phyloP scores from a whole-genome alignment of 37 sponge, comb jelly and placozoan species.

The Bolinopsis microptera region DNA sequence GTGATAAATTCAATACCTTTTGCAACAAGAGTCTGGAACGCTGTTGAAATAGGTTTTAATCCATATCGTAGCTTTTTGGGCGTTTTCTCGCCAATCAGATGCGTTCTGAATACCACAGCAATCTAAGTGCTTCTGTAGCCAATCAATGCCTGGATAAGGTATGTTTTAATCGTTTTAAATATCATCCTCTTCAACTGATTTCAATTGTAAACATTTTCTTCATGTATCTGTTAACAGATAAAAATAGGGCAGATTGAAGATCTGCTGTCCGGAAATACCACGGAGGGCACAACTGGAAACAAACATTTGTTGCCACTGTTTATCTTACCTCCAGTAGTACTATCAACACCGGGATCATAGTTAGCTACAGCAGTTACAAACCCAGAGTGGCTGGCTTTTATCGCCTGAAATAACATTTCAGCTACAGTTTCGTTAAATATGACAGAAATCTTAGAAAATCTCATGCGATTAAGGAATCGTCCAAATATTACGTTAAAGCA shows the following conservation, averaged over 20 bases:
- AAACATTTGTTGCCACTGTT: no score
- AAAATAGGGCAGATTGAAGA: no score
- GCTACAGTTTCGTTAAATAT: no score
- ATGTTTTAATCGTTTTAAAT: no score
- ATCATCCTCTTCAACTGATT: no score
- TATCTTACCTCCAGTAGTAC: neutral
- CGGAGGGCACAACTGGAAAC: no score
- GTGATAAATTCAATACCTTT: neutral
- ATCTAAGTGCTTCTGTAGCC: slow-evolving; percentile 59
- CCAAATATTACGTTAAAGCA: no score
- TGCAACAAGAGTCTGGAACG: slow-evolving; percentile 42
- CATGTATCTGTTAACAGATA: no score
- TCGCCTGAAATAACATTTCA: slow-evolving; percentile 15
- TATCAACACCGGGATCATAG: neutral
- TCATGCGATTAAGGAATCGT: no score
- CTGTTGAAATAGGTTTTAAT: neutral
- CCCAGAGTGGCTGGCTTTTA: neutral
- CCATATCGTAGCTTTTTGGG: slow-evolving; percentile 55
- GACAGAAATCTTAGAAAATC: no score
- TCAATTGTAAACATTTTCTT: no score
- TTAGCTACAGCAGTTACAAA: slow-evolving; percentile 21
- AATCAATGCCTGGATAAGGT: slow-evolving; percentile 12
- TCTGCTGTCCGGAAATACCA: no score
- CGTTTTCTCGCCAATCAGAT: slow-evolving; percentile 25
- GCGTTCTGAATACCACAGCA: slow-evolving; percentile 58